Conservation (phyloP, 2,113 vertebrate genomes). For the Gila orcuttii region DNA sequence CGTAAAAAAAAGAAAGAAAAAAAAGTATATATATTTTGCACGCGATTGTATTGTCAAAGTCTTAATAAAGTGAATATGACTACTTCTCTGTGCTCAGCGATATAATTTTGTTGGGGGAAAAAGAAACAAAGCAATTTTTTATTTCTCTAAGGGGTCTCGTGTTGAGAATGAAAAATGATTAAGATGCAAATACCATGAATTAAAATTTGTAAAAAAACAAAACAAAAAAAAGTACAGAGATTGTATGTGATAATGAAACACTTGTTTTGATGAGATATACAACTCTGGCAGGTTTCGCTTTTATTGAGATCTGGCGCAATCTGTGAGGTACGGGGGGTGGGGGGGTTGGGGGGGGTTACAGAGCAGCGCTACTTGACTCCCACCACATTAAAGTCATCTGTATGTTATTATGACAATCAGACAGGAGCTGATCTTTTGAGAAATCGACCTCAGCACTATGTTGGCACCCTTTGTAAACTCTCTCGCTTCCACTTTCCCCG, state of each 20-base stretch:
- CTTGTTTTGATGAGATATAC: slow-evolving; percentile 19
- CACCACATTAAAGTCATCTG: slow-evolving; percentile 14
- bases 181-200: slow-evolving; percentile 30
- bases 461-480: background rate
- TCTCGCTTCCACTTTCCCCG: slow-evolving; percentile 32
- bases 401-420: slow-evolving; percentile 24
- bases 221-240: background rate
- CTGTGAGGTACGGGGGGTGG: background rate
- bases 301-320: background rate
- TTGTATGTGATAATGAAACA: slow-evolving; percentile 17
- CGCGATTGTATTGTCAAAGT: slow-evolving; percentile 68
- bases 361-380: background rate
- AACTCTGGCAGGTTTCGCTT: slow-evolving; percentile 1
- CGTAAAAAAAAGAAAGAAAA: slow-evolving; percentile 49
- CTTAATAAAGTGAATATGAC: slow-evolving; percentile 68
- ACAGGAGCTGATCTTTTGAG: slow-evolving; percentile 45
- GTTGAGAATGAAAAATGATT: slow-evolving; percentile 35
- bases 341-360: background rate
- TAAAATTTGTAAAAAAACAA: background rate
- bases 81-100: slow-evolving; percentile 47
- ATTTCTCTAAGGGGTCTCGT: background rate
- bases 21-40: slow-evolving; percentile 50
- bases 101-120: slow-evolving; percentile 23
- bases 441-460: slow-evolving; percentile 52
- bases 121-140: slow-evolving; percentile 19